These are phyloP conservation scores for Diplogasteroides magnus DNA, from an alignment of 1,140 invertebrate species.

Conservation along the genomic window DNA sequence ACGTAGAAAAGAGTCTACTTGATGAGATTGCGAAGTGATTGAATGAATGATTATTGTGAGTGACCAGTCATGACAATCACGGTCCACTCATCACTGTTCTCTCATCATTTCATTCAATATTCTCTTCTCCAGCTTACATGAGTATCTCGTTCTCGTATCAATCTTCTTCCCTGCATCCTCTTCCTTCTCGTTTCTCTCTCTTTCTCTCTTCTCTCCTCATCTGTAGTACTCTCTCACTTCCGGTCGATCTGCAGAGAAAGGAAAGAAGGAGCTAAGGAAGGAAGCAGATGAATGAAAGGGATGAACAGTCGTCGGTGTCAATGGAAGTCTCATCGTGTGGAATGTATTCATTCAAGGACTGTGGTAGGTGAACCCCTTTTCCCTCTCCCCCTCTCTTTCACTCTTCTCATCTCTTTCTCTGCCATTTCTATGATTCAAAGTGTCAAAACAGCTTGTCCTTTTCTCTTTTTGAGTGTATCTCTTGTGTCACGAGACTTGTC, in stretches of 20 bases:
- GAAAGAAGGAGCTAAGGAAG: no score
- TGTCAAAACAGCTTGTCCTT: no score
- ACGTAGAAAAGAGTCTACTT: no score
- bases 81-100: no score
- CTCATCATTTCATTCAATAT: no score
- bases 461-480: no score
- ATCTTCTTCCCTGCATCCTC: background rate
- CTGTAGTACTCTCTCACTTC: background rate
- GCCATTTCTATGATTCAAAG: no score
- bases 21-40: no score
- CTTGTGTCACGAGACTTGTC: no score
- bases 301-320: background rate
- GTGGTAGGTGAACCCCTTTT: background rate
- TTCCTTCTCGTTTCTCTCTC: background rate
- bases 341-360: background rate
- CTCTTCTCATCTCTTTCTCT: background rate
- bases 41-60: no score
- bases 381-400: constrained; percentile 5
- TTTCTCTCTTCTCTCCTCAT: background rate
- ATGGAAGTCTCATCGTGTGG: constrained; percentile 8
- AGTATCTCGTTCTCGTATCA: background rate
- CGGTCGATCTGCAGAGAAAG: background rate
- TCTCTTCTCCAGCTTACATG: no score
- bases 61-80: no score
- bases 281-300: constrained; percentile 2